Percentiles rank a stretch among this genome's conserved stretches.
Conservation (phyloP, 2,888 invertebrate genomes). For the Macropis europaea region DNA sequence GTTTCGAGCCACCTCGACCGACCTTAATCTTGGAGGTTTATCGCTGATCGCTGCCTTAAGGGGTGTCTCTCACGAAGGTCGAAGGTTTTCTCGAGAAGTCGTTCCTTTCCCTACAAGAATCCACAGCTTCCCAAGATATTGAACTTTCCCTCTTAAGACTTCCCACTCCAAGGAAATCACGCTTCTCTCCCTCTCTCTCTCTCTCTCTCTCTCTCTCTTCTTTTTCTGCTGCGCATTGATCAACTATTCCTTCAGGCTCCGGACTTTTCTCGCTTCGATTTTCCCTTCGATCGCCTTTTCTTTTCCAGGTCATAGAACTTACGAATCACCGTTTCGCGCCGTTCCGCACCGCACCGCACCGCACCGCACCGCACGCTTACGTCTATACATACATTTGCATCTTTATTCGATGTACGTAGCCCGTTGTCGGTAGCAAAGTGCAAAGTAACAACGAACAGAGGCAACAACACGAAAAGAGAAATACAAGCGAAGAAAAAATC, state of each 20-base stretch:
- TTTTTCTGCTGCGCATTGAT: neutral
- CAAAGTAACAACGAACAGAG: too few relatives aligned
- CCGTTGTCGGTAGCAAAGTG: neutral
- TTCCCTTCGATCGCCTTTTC: neutral
- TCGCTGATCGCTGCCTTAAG: slow-evolving; percentile 7
- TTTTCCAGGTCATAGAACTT: neutral
- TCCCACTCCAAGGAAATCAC: slow-evolving; percentile 10
- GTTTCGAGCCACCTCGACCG: neutral
- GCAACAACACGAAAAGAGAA: too few relatives aligned
- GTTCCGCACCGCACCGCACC: too few relatives aligned
- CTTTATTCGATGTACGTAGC: neutral
- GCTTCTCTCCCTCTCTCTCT: neutral
- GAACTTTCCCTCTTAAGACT: slow-evolving; percentile 8
- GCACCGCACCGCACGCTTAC: too few relatives aligned
- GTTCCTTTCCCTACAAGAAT: slow-evolving; percentile 11
- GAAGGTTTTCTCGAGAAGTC: neutral
- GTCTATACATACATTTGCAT: neutral
- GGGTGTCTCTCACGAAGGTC: neutral
- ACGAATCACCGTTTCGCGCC: neutral
- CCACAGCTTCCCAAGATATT: slow-evolving; percentile 17
- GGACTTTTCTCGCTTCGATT: neutral
- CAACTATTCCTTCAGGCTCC: neutral
- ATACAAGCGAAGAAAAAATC: too few relatives aligned
- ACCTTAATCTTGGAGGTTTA: slow-evolving; percentile 30
- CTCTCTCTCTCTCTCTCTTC: neutral